Conservation (phyloP, 2,888 invertebrate genomes). For the Eulithis prunata region DNA sequence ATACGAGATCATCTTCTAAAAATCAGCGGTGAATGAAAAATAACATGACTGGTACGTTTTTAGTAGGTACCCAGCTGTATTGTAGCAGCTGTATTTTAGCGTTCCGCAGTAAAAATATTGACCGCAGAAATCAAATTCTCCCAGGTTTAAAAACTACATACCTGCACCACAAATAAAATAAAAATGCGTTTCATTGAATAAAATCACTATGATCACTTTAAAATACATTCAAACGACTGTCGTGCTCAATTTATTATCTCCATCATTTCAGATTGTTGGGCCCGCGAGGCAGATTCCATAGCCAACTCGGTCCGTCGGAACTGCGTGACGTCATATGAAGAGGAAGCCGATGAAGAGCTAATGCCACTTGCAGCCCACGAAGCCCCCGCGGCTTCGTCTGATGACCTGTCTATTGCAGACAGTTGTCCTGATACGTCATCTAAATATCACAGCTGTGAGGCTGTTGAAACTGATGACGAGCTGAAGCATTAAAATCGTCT, state of each 20-base stretch:
- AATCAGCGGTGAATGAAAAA: no score
- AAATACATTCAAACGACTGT: background rate
- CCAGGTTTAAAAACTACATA: no score
- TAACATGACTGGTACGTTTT: no score
- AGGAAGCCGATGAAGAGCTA: conserved; percentile 83
- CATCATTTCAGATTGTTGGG: conserved; percentile 62
- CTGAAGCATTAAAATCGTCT: conserved; percentile 59
- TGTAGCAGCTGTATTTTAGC: no score
- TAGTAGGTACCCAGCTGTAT: no score
- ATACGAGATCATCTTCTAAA: background rate
- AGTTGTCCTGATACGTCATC: conserved; percentile 90
- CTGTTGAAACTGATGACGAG: conserved; percentile 86
- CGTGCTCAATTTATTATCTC: background rate
- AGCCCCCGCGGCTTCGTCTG: conserved; percentile 82
- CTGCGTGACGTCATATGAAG: conserved; percentile 56
- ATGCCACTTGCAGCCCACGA: conserved; percentile 87
- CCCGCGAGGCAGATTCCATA: conserved; percentile 58
- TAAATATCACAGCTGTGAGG: conserved; percentile 90
- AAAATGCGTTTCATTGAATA: no score
- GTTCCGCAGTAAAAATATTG: no score
- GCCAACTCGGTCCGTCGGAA: conserved; percentile 56
- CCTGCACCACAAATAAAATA: no score
- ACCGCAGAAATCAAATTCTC: no score
- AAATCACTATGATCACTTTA: no score
- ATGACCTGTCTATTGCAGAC: conserved; percentile 87